A percentile compares a stretch with the other conserved stretches of the same genome.
These are phyloP conservation scores for Chroicocephalus ridibundus DNA, from an alignment of 2,113 vertebrate species.

Conservation along the genomic window DNA sequence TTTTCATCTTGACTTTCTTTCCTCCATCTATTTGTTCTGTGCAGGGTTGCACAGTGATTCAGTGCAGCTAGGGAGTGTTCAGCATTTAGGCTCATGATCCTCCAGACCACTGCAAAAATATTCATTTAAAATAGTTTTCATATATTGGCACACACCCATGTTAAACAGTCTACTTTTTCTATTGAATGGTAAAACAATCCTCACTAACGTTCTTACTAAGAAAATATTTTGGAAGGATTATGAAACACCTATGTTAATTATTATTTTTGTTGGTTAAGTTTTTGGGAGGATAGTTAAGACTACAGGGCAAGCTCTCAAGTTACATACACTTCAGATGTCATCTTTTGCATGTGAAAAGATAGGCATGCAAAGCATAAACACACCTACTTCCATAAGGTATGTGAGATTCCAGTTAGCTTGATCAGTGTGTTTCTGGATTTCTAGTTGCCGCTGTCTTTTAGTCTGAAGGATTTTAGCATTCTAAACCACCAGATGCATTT, in stretches of 20 bases:
- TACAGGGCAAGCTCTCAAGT: neutral
- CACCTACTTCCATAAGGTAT: neutral
- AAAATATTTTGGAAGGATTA: conserved; percentile 35
- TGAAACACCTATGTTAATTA: conserved; percentile 28
- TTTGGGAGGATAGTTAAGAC: neutral
- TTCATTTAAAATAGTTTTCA: neutral
- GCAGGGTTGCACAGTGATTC: neutral
- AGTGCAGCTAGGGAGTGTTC: neutral
- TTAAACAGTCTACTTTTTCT: conserved; percentile 8
- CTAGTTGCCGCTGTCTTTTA: neutral
- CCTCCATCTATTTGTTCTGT: neutral
- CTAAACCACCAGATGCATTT: neutral
- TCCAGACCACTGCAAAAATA: conserved; percentile 32
- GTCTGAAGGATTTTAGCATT: neutral
- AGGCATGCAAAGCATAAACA: neutral
- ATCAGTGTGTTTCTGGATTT: neutral
- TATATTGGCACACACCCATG: neutral
- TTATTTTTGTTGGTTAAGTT: conserved; percentile 42
- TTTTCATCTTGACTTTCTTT: neutral
- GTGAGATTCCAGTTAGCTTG: neutral
- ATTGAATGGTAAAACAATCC: neutral
- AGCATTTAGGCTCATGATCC: neutral
- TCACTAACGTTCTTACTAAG: conserved; percentile 4
- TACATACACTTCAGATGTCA: neutral
- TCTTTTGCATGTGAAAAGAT: neutral